phyloP scores from a whole-genome alignment of 2,797 vertebrate species.

The Gymnothorax reevesii region DNA sequence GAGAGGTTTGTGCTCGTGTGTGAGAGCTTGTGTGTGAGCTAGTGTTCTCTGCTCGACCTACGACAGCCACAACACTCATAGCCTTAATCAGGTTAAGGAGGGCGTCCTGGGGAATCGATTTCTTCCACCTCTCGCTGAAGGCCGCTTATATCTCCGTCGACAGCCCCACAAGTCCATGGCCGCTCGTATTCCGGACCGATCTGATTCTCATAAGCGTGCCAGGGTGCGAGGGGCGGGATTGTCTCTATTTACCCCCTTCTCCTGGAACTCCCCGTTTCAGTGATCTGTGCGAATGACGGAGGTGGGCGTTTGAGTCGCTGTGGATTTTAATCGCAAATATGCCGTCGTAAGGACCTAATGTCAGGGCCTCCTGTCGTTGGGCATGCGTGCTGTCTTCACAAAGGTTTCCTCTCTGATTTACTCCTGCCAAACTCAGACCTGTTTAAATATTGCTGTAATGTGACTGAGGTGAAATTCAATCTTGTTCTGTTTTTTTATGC shows the following conservation, averaged over 20 bases:
- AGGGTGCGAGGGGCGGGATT: neutral
- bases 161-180: constrained; percentile 49
- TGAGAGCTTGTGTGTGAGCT: constrained; percentile 44
- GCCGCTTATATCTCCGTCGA: constrained; percentile 48
- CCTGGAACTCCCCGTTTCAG: constrained; percentile 42
- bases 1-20: constrained; percentile 50
- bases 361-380: constrained; percentile 42
- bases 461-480: constrained; percentile 5
- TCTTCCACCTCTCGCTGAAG: constrained; percentile 43
- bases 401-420: constrained; percentile 21
- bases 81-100: constrained; percentile 74
- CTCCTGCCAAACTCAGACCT: constrained; percentile 33
- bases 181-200: constrained; percentile 37
- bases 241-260: neutral
- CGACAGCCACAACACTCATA: constrained; percentile 67
- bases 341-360: constrained; percentile 58
- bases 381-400: constrained; percentile 34
- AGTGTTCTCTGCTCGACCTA: constrained; percentile 57
- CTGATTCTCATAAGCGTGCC: neutral
- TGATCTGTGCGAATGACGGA: constrained; percentile 54
- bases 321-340: constrained; percentile 55
- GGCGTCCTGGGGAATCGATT: constrained; percentile 56
- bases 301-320: constrained; percentile 57
- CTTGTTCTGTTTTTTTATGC: neutral
- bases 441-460: constrained; percentile 22